A percentile compares a stretch with the other conserved stretches of the same genome.
Evolutionary conservation across 2,113 vertebrate genomes (phyloP).

Genomic region (Onychostruthus taczanowskii): DNA sequence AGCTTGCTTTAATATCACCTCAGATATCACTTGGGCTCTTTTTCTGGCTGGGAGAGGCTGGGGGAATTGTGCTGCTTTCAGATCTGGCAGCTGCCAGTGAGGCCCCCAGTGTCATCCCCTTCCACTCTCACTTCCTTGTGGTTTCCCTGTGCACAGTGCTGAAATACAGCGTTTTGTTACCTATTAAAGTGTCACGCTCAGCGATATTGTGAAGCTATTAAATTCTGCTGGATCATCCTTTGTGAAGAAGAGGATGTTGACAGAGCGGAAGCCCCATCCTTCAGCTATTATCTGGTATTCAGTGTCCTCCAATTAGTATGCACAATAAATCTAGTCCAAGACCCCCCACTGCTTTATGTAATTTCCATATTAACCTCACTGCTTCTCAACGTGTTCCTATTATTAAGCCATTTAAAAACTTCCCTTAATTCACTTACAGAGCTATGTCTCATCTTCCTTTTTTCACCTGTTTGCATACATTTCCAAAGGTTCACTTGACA

Average conservation of each 20-base stretch:
- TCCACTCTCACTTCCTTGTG: slow-evolving; percentile 42
- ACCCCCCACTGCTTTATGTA: slow-evolving; percentile 72
- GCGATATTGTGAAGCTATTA: slow-evolving; percentile 64
- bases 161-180: slow-evolving; percentile 58
- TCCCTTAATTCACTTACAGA: slow-evolving; percentile 55
- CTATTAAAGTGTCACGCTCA: slow-evolving; percentile 48
- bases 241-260: slow-evolving; percentile 69
- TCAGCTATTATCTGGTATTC: slow-evolving; percentile 72
- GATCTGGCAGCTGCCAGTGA: neutral
- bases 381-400: slow-evolving; percentile 71
- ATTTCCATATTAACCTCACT: slow-evolving; percentile 76
- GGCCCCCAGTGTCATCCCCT: neutral
- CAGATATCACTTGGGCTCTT: neutral
- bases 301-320: slow-evolving; percentile 74
- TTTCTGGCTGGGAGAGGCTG: neutral
- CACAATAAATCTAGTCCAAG: slow-evolving; percentile 62
- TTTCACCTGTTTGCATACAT: slow-evolving; percentile 54
- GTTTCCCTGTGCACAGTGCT: slow-evolving; percentile 27
- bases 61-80: neutral
- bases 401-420: slow-evolving; percentile 77
- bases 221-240: slow-evolving; percentile 68
- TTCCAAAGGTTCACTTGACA: slow-evolving; percentile 38
- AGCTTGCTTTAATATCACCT: neutral
- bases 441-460: slow-evolving; percentile 44
- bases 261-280: slow-evolving; percentile 61